Base-by-base conservation (phyloP, 2,888 invertebrate genomes). In the Acanthosepion lycidas region DNA sequence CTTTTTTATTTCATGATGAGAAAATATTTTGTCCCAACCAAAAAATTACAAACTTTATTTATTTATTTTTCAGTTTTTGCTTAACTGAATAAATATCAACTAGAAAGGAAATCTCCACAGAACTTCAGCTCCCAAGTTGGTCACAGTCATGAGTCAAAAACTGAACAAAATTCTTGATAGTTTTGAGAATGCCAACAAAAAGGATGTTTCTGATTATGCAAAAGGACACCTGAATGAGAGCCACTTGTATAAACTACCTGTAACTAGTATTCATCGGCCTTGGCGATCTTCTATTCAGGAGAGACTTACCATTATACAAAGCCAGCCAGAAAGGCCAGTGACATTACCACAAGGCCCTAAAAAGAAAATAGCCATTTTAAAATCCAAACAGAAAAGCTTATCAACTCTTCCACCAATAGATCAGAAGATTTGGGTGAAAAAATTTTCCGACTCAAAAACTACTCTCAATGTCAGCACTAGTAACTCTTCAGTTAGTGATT, bases 21-120 rank as follows among this genome's bases (percentile, higher is more conserved):
- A 23, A 59, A 23, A 59, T 59, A 23, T 23, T 23, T 59, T 59
- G 59, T 0, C 20, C 23, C 20, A 3, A 23, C 23, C 6, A 6
- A 6, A 3, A 59, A 23, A 95, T 97, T 95, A 95, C 96, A 95
- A 96, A 96, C 94, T 96, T 23, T 59, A 23, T 59, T 23, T 59
- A 23, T 23, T 59, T 20, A 23, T 23, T 59, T 23, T 59, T 59
- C 59, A 59, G 59, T 59, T 59, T 59, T 59, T 59, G 23, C 20
- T 26, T 59, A 23, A 23, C 59, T 6, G 23, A 59, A 59, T 15
- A 55, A 55, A 55, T 59, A 59, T 6, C 6, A 23, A 59, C 20
- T 20, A 6, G 23, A 23, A 59, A 59, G 23, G 59, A 59, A 59
- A 23, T 59, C 59, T 59, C 23, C 0, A 20, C 5, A 59, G 59